A percentile compares a stretch with the other conserved stretches of the same genome.
Evolutionary conservation across 2,113 vertebrate genomes (phyloP).

Genomic region (Mobula birostris): DNA sequence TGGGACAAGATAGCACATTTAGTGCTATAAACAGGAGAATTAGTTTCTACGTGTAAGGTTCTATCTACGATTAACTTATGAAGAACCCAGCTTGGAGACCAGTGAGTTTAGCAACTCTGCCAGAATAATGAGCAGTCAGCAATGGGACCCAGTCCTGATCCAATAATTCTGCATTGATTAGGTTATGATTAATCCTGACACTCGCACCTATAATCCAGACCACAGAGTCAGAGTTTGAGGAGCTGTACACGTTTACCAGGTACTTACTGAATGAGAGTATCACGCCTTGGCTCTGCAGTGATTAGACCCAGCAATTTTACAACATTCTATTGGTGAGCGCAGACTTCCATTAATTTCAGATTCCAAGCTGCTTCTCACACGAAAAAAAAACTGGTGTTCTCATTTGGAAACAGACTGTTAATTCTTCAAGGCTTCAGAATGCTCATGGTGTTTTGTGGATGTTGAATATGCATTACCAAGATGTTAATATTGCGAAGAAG

Average conservation of each 20-base stretch:
- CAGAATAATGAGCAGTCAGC: too few relatives aligned
- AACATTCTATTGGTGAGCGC: not conserved
- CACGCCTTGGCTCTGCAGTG: not conserved
- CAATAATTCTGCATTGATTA: not conserved
- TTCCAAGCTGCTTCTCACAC: not conserved
- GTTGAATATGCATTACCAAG: not conserved
- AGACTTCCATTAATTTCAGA: not conserved
- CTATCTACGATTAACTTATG: not conserved
- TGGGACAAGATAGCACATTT: too few relatives aligned
- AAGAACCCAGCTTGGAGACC: not conserved
- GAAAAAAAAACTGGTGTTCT: not conserved
- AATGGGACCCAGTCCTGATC: not conserved
- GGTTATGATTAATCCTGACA: not conserved
- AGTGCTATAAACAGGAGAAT: too few relatives aligned
- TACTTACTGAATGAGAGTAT: not conserved
- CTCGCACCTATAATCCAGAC: not conserved
- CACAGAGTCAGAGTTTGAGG: not conserved
- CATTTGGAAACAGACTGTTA: not conserved
- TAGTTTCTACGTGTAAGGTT: not conserved
- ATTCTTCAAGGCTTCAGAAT: not conserved
- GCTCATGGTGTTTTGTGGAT: not conserved
- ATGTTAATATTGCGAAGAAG: not conserved
- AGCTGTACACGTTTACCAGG: not conserved
- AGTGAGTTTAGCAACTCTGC: not conserved
- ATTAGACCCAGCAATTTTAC: not conserved